These are phyloP conservation scores for Ariolimax columbianus DNA, from an alignment of 2,888 invertebrate genomes.

Conservation along the genomic window DNA sequence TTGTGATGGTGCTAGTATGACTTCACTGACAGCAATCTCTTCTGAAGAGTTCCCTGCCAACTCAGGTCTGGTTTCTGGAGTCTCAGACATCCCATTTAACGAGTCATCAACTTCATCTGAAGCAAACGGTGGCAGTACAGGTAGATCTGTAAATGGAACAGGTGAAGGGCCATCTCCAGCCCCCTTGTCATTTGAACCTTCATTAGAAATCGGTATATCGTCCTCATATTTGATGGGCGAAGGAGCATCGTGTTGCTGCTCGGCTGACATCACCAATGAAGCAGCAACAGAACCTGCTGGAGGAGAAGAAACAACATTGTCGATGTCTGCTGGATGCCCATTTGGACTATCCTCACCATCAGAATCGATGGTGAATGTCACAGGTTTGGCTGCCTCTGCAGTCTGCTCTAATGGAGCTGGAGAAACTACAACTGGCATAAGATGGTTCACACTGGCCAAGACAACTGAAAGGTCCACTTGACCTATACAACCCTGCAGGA, in stretches of 20 bases:
- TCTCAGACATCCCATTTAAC: not conserved
- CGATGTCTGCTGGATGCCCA: not conserved
- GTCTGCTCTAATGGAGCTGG: constrained; percentile 19
- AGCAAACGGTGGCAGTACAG: constrained; percentile 27
- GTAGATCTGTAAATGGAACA: not conserved
- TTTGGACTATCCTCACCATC: constrained; percentile 24
- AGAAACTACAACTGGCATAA: constrained; percentile 62
- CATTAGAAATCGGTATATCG: not conserved
- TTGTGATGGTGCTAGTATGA: not conserved
- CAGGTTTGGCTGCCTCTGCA: constrained; percentile 13
- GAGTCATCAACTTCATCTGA: constrained; percentile 28
- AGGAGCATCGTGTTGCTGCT: not conserved
- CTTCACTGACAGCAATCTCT: not conserved
- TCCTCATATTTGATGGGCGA: not conserved
- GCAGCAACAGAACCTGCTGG: not conserved
- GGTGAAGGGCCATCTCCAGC: not conserved
- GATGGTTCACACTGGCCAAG: constrained; percentile 61
- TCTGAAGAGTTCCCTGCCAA: not conserved
- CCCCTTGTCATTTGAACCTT: not conserved
- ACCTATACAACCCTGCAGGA: constrained; percentile 62
- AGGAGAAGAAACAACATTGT: not conserved
- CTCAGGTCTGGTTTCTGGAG: not conserved
- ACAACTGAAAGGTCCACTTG: constrained; percentile 62
- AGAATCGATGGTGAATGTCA: constrained; percentile 40
- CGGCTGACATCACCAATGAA: not conserved